A percentile compares a stretch with the other conserved stretches of the same genome.
Conservation (phyloP, 2,113 vertebrate species). For the Xerus inauris region DNA sequence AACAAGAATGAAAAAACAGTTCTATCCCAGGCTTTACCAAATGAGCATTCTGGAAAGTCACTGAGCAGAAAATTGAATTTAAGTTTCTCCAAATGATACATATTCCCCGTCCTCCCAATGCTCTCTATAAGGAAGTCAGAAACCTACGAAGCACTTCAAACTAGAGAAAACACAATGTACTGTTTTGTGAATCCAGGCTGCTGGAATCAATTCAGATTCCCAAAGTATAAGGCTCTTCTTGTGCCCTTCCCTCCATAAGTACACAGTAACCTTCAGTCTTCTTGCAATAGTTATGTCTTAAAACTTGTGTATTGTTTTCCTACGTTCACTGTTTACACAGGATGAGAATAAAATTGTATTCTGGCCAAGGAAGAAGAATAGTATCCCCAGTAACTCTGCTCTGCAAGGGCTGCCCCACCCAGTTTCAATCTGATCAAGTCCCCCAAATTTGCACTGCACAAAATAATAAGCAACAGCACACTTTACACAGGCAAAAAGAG, state of each 20-base stretch:
- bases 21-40: conserved; percentile 9
- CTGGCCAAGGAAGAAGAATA: conserved; percentile 53
- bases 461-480: conserved; percentile 2
- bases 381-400: conserved; percentile 19
- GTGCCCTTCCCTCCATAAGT: not conserved
- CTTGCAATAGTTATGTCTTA: conserved; percentile 54
- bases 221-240: conserved; percentile 64
- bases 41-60: conserved; percentile 70
- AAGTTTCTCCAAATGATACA: conserved; percentile 68
- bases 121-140: conserved; percentile 66
- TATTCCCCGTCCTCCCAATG: conserved; percentile 40
- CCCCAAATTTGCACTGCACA: not conserved
- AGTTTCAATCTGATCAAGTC: conserved; percentile 19
- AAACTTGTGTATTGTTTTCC: conserved; percentile 57
- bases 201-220: conserved; percentile 74
- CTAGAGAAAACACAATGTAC: conserved; percentile 72
- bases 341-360: conserved; percentile 55
- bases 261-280: conserved; percentile 62
- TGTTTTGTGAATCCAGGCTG: conserved; percentile 71
- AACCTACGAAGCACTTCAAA: conserved; percentile 73
- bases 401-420: not conserved
- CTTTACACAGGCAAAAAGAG: not conserved
- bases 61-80: conserved; percentile 75
- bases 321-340: conserved; percentile 44
- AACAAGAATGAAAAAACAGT: conserved; percentile 50